phyloP scores from a whole-genome alignment of 2,797 vertebrate genomes.

The Onychomys torridus region DNA sequence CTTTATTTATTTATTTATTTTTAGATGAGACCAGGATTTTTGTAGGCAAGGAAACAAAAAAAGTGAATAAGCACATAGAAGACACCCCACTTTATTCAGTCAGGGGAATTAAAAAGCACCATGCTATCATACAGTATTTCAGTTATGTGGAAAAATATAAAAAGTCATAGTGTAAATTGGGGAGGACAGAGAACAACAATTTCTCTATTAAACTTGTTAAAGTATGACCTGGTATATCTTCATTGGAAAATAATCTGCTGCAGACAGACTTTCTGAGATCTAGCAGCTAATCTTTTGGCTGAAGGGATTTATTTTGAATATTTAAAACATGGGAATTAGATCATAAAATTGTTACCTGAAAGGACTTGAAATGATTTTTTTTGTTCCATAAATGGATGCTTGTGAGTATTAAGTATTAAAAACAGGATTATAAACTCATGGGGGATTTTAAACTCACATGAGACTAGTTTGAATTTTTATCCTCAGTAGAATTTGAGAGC shows the following conservation, averaged over 20 bases:
- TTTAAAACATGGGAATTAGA: conserved; percentile 6
- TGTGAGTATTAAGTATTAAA: background rate
- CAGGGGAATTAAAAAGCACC: background rate
- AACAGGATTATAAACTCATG: conserved; percentile 38
- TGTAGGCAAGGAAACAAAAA: background rate
- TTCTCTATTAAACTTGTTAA: background rate
- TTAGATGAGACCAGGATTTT: background rate
- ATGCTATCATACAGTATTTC: background rate
- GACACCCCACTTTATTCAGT: background rate
- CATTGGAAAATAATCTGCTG: too few relatives aligned
- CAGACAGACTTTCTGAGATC: background rate
- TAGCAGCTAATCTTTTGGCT: background rate
- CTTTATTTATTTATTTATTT: background rate
- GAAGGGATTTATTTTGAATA: conserved; percentile 16
- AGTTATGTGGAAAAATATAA: background rate
- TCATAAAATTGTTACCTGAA: background rate
- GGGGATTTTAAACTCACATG: conserved; percentile 6
- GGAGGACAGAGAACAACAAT: background rate
- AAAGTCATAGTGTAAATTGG: background rate
- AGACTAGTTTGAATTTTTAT: conserved; percentile 31
- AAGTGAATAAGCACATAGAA: background rate
- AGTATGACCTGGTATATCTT: background rate
- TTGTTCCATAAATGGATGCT: conserved; percentile 26
- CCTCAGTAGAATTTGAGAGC: conserved; percentile 2
- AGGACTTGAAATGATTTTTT: background rate